A percentile compares a stretch with the other conserved stretches of the same genome.
phyloP scores from a whole-genome alignment of 2,888 invertebrate genomes.

The Oscheius myriophilus region DNA sequence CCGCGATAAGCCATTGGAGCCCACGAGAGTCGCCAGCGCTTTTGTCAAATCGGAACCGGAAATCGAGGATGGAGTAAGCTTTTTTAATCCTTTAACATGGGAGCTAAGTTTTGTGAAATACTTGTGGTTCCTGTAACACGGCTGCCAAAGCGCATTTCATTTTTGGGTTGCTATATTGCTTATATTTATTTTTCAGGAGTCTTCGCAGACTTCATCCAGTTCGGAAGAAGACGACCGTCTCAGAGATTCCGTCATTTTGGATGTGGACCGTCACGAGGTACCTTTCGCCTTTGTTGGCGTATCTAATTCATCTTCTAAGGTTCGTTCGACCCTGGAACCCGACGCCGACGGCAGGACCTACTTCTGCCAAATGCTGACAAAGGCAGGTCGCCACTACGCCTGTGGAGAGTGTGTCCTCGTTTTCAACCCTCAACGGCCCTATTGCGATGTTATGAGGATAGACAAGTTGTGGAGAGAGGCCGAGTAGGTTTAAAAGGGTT shows the following conservation, averaged over 20 bases:
- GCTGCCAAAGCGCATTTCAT: no score
- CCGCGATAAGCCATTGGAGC: slow-evolving; percentile 75
- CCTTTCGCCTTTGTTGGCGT: background rate
- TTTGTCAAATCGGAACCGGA: slow-evolving; percentile 30
- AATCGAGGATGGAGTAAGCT: slow-evolving; percentile 14
- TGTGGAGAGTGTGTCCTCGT: slow-evolving; percentile 91
- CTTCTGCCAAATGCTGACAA: slow-evolving; percentile 43
- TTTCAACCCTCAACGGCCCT: slow-evolving; percentile 84
- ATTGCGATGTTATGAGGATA: slow-evolving; percentile 90
- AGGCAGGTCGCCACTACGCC: slow-evolving; percentile 70
- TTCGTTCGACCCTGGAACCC: slow-evolving; percentile 15
- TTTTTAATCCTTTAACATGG: slow-evolving; percentile 1
- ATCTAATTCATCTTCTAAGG: slow-evolving; percentile 1
- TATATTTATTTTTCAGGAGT: slow-evolving; percentile 2
- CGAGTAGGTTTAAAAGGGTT: slow-evolving; percentile 77
- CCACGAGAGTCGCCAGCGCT: slow-evolving; percentile 27
- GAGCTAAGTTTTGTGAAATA: no score
- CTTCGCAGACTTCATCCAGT: slow-evolving; percentile 22
- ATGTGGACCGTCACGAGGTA: slow-evolving; percentile 36
- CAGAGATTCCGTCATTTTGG: slow-evolving; percentile 27
- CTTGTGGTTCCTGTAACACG: no score
- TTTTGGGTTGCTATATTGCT: no score
- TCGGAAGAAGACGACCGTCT: slow-evolving; percentile 30
- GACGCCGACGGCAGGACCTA: slow-evolving; percentile 43
- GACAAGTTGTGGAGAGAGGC: slow-evolving; percentile 93